Percentiles rank a stretch among this genome's conserved stretches.
phyloP scores from a whole-genome alignment of 2,888 invertebrate genomes.

The Pollenia labialis region DNA sequence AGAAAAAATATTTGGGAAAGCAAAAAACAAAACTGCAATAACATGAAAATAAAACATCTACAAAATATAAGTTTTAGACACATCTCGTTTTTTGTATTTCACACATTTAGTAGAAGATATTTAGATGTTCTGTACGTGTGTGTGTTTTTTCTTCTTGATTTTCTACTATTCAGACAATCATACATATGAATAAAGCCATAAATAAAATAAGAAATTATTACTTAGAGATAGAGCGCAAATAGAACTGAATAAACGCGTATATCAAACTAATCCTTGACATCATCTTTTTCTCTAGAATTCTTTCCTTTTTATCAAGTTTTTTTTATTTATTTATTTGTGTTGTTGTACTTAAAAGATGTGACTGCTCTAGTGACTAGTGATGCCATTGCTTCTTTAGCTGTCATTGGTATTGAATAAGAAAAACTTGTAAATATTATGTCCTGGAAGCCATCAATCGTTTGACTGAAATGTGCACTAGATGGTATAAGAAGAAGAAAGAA shows the following conservation, averaged over 20 bases:
- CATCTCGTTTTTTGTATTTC: slow-evolving; percentile 3
- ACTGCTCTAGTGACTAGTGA: slow-evolving; percentile 64
- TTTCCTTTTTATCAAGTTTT: slow-evolving; percentile 20
- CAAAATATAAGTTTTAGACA: slow-evolving; percentile 31
- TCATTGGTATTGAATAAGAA: slow-evolving; percentile 73
- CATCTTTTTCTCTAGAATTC: slow-evolving; percentile 58
- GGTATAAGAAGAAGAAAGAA: slow-evolving; percentile 74
- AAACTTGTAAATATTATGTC: slow-evolving; percentile 82
- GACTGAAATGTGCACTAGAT: slow-evolving; percentile 81
- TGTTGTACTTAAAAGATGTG: slow-evolving; percentile 60
- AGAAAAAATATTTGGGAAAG: background rate
- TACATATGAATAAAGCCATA: slow-evolving; percentile 58
- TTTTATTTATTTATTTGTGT: slow-evolving; percentile 34
- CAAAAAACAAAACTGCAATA: slow-evolving; percentile 35
- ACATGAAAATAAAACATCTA: slow-evolving; percentile 47
- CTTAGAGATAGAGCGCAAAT: slow-evolving; percentile 29
- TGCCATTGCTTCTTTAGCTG: slow-evolving; percentile 63
- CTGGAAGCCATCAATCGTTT: slow-evolving; percentile 83
- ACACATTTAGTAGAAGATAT: slow-evolving; percentile 8
- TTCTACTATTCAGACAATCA: slow-evolving; percentile 28
- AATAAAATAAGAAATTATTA: slow-evolving; percentile 52
- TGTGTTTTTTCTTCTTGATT: background rate
- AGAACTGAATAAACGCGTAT: slow-evolving; percentile 78
- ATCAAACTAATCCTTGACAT: slow-evolving; percentile 81
- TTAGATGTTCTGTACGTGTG: background rate